Conservation (phyloP, 2,888 invertebrate genomes). For the Sinohyriopsis cumingii region DNA sequence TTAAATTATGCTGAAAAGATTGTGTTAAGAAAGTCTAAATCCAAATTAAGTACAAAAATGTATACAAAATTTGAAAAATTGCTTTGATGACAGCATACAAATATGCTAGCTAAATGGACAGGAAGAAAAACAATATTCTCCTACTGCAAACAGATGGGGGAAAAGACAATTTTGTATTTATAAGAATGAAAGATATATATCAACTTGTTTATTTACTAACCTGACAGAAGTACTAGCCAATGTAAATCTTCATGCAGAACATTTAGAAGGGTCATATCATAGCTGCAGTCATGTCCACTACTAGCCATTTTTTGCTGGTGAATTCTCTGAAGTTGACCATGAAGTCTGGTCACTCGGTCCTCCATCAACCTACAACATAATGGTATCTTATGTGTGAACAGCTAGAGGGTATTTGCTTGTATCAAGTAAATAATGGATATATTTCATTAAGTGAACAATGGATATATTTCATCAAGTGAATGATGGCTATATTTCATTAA, state of each 20-base stretch:
- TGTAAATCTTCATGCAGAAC: constrained; percentile 90
- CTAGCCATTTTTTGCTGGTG: constrained; percentile 59
- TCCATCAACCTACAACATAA: constrained; percentile 76
- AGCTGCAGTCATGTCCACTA: constrained; percentile 32
- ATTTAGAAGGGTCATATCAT: constrained; percentile 74
- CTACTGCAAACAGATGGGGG: not conserved
- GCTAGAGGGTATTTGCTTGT: too few species aligned
- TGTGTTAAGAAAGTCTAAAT: too few species aligned
- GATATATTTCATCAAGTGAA: too few species aligned
- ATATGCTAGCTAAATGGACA: not conserved
- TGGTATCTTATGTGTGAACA: too few species aligned
- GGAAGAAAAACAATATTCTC: not conserved
- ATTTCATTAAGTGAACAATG: too few species aligned
- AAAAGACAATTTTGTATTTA: not conserved
- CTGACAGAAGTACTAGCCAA: constrained; percentile 86
- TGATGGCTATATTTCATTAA: too few species aligned
- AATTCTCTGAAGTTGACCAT: constrained; percentile 73
- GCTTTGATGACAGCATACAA: not conserved
- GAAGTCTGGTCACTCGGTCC: constrained; percentile 77
- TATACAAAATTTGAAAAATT: not conserved
- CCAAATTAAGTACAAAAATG: too few species aligned
- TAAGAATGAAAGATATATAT: not conserved
- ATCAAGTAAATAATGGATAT: too few species aligned
- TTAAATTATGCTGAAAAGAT: too few species aligned
- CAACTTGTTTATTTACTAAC: constrained; percentile 46